These are phyloP conservation scores for Bicyclus anynana DNA, from an alignment of 1,140 invertebrate species.

Conservation along the genomic window DNA sequence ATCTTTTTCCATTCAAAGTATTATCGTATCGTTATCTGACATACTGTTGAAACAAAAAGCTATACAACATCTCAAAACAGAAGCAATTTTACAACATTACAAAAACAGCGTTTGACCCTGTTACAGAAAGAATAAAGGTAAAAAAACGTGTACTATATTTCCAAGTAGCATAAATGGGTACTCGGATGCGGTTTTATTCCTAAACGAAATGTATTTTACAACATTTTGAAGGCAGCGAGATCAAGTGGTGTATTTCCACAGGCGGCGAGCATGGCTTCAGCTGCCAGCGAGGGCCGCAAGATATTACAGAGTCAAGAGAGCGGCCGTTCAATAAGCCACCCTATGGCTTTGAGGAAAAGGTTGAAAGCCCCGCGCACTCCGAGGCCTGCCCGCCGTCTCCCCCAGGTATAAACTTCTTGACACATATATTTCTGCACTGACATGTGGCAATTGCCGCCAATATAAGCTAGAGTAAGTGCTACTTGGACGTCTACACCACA, in stretches of 20 bases:
- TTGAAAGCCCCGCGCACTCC: conserved; percentile 50
- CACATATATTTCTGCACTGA: conserved; percentile 37
- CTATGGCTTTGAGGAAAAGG: conserved; percentile 59
- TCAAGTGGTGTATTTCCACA: conserved; percentile 36
- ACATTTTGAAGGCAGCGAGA: conserved; percentile 24
- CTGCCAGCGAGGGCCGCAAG: conserved; percentile 61
- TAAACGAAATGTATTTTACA: conserved; percentile 17
- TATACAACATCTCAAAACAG: too few species aligned
- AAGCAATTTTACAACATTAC: not conserved
- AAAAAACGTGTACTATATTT: not conserved
- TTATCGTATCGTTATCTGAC: too few species aligned
- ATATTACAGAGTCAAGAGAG: conserved; percentile 60
- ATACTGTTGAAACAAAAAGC: too few species aligned
- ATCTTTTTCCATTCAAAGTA: too few species aligned
- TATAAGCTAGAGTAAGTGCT: conserved; percentile 12
- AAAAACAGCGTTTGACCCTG: not conserved
- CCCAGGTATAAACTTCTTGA: conserved; percentile 54
- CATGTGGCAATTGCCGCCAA: conserved; percentile 29
- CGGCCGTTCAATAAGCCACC: conserved; percentile 59
- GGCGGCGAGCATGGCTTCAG: conserved; percentile 69
- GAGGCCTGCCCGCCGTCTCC: conserved; percentile 53
- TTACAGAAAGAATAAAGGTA: not conserved
- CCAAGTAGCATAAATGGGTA: not conserved
- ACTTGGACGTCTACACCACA: conserved; percentile 9
- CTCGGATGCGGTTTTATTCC: conserved; percentile 4